Conservation (phyloP, 2,888 invertebrate species). For the Papilio protenor region DNA sequence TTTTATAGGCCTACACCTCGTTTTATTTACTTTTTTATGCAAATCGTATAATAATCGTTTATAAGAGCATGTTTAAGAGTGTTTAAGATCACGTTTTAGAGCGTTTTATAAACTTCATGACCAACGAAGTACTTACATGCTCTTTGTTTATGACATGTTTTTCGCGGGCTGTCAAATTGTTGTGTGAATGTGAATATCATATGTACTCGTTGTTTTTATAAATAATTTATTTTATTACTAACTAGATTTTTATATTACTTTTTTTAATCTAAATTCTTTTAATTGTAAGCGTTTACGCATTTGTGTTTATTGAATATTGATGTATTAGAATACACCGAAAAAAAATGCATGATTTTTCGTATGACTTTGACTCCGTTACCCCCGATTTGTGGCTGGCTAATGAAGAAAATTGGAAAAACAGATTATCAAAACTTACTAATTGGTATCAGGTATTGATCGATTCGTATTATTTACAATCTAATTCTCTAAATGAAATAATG, state of each 20-base stretch:
- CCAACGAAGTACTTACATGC: too few relatives aligned
- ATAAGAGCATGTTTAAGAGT: too few relatives aligned
- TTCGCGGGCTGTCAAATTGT: constrained; percentile 12
- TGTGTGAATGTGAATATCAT: neutral
- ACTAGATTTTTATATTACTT: neutral
- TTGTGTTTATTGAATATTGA: constrained; percentile 2
- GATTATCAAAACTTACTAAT: constrained; percentile 66
- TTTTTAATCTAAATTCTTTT: neutral
- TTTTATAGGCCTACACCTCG: too few relatives aligned
- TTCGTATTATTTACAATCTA: neutral
- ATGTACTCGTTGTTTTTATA: neutral
- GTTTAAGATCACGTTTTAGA: too few relatives aligned
- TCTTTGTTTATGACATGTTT: neutral
- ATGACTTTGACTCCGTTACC: constrained; percentile 73
- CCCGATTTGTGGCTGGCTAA: constrained; percentile 80
- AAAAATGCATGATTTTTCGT: constrained; percentile 66
- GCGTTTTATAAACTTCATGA: too few relatives aligned
- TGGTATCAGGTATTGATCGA: constrained; percentile 66
- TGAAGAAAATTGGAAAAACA: constrained; percentile 77
- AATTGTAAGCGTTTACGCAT: neutral
- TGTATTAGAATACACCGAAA: neutral
- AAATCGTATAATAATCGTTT: too few relatives aligned
- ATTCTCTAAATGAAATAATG: constrained; percentile 15
- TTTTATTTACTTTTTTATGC: too few relatives aligned
- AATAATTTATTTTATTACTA: neutral